Conservation (phyloP, 2,113 vertebrate genomes). For the Zosterops japonicus region DNA sequence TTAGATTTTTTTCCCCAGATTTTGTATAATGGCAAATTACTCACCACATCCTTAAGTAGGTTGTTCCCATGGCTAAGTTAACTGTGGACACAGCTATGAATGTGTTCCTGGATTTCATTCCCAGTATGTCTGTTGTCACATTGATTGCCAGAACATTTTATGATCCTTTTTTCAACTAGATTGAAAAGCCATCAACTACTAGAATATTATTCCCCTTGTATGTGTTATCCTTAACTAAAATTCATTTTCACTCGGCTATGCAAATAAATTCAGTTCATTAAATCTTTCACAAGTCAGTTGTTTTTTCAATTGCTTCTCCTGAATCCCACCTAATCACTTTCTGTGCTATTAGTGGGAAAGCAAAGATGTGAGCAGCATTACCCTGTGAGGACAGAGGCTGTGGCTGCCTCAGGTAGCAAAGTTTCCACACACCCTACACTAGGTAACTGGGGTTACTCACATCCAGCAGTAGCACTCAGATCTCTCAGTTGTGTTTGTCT, state of each 20-base stretch:
- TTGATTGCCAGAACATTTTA: not conserved
- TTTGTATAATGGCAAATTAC: not conserved
- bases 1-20: not conserved
- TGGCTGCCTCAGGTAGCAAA: not conserved
- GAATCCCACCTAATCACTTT: not conserved
- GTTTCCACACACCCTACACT: accelerated
- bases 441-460: not conserved
- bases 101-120: not conserved
- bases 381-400: not conserved
- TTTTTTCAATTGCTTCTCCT: not conserved
- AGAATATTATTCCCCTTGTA: not conserved
- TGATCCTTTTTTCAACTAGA: not conserved
- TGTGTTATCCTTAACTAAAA: not conserved
- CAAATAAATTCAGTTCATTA: not conserved
- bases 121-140: not conserved
- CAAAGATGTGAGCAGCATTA: not conserved
- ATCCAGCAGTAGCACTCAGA: not conserved
- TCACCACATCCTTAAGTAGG: not conserved
- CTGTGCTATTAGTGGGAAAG: not conserved
- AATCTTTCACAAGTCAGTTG: not conserved
- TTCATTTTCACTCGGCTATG: not conserved
- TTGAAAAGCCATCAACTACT: not conserved
- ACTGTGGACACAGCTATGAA: not conserved
- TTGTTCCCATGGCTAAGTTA: not conserved
- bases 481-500: not conserved